phyloP scores from a whole-genome alignment of 2,797 vertebrate genomes.

The Anguilla megastoma region DNA sequence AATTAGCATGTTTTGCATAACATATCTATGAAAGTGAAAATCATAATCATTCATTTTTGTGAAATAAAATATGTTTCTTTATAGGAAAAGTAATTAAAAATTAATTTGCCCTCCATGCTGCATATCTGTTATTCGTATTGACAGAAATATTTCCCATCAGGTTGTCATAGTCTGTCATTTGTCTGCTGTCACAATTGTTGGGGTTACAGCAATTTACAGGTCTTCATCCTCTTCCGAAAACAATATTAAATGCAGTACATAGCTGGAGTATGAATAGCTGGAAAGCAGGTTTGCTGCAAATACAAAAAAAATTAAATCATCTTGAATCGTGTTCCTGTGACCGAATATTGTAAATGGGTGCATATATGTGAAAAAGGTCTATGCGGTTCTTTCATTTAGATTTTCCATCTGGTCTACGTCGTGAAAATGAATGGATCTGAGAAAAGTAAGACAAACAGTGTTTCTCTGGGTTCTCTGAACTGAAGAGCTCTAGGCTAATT shows the following conservation, averaged over 20 bases:
- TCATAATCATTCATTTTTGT: conserved; percentile 72
- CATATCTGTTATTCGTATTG: conserved; percentile 61
- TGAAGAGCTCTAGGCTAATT: background rate
- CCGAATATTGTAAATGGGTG: background rate
- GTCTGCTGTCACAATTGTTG: conserved; percentile 38
- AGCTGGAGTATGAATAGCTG: background rate
- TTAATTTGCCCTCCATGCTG: conserved; percentile 61
- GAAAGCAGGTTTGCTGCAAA: background rate
- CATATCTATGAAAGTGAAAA: conserved; percentile 48
- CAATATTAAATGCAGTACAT: background rate
- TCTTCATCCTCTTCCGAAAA: background rate
- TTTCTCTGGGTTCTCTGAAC: background rate
- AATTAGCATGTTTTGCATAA: conserved; percentile 51
- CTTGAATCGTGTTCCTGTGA: background rate
- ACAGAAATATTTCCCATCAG: conserved; percentile 54
- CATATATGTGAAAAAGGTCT: background rate
- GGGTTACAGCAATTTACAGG: conserved; percentile 46
- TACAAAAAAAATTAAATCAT: background rate
- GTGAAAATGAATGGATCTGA: background rate
- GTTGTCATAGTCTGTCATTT: conserved; percentile 43
- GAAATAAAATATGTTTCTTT: conserved; percentile 72
- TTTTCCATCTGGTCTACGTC: background rate
- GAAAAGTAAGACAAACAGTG: background rate
- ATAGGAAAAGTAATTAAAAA: conserved; percentile 67
- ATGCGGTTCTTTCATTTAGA: background rate